phyloP scores from a whole-genome alignment of 1,140 invertebrate genomes.

The Panulirus ornatus region DNA sequence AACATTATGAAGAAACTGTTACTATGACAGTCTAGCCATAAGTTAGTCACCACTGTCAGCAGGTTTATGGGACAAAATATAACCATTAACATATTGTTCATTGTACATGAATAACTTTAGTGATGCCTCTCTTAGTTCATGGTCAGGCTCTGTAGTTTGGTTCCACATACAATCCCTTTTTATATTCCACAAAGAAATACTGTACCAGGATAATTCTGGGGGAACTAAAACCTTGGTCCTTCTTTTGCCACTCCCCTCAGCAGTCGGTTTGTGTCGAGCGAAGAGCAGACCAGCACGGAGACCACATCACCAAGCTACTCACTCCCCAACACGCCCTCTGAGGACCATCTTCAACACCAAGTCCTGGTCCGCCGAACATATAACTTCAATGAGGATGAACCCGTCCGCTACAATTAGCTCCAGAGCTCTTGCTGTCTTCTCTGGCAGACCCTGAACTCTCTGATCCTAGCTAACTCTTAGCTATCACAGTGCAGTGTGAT shows the following conservation, averaged over 20 bases:
- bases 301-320: not conserved
- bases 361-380: constrained; percentile 41
- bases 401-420: not conserved
- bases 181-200: not conserved
- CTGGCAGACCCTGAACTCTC: too few relatives aligned
- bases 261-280: constrained; percentile 1
- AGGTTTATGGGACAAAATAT: not conserved
- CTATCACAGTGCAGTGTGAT: too few relatives aligned
- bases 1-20: not conserved
- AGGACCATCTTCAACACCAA: not conserved
- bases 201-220: not conserved
- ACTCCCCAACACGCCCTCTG: constrained; percentile 39
- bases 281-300: not conserved
- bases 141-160: too few relatives aligned
- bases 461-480: too few relatives aligned
- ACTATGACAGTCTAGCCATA: not conserved
- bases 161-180: not conserved
- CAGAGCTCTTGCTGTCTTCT: too few relatives aligned
- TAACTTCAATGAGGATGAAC: constrained; percentile 44
- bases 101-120: not conserved
- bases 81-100: not conserved
- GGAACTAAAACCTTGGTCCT: not conserved
- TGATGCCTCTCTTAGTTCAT: not conserved
- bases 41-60: not conserved
- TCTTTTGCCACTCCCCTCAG: not conserved